Evolutionary conservation across 2,888 invertebrate genomes (phyloP).

Genomic region (Boloria euphrosyne): DNA sequence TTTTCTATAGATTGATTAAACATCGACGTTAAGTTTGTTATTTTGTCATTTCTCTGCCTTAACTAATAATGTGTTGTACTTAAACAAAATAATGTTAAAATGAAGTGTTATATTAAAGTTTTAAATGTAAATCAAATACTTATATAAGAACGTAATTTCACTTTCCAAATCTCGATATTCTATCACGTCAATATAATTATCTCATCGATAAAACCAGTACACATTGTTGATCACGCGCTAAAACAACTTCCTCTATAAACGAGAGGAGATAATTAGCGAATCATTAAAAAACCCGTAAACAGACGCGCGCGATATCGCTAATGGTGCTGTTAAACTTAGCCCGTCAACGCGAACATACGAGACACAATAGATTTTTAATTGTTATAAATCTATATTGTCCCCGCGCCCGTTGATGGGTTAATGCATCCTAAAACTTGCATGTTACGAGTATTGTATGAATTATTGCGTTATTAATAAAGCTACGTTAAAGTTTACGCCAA

Average conservation of each 20-base stretch:
- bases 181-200: not conserved
- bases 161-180: conserved; percentile 14
- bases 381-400: too few species aligned
- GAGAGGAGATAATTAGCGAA: conserved; percentile 60
- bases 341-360: too few species aligned
- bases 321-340: conserved; percentile 47
- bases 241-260: conserved; percentile 38
- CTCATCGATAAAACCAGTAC: conserved; percentile 17
- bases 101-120: not conserved
- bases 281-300: conserved; percentile 64
- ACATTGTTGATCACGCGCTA: conserved; percentile 28
- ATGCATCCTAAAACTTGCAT: conserved; percentile 37
- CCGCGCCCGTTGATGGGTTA: too few species aligned
- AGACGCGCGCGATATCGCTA: conserved; percentile 59
- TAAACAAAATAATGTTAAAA: too few species aligned
- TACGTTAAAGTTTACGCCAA: conserved; percentile 23
- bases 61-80: too few species aligned
- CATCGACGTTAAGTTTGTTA: too few species aligned
- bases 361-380: too few species aligned
- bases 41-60: too few species aligned
- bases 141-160: conserved; percentile 3
- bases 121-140: conserved; percentile 2
- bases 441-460: conserved; percentile 37
- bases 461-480: conserved; percentile 37
- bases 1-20: not conserved